Percentiles rank a stretch among this genome's conserved stretches.
These are phyloP conservation scores for Euleptes europaea DNA, from an alignment of 2,113 vertebrate species.

Conservation along the genomic window DNA sequence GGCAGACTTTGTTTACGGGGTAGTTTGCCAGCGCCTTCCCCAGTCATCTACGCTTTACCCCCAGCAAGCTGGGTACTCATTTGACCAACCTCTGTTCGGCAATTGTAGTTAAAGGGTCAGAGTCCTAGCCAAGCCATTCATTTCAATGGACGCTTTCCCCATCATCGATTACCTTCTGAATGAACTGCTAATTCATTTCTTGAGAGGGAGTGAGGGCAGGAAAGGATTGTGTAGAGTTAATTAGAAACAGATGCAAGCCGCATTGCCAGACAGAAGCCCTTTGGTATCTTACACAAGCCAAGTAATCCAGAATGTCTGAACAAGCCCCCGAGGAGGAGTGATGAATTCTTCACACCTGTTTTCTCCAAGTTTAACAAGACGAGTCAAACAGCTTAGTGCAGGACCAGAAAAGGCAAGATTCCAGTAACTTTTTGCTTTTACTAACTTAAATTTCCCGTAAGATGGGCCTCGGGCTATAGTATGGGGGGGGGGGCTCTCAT, in stretches of 20 bases:
- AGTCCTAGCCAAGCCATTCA: neutral
- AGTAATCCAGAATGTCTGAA: conserved; percentile 6
- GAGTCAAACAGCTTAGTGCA: conserved; percentile 41
- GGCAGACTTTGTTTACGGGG: too few relatives aligned
- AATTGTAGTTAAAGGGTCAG: neutral
- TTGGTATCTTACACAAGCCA: neutral
- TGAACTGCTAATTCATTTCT: conserved; percentile 9
- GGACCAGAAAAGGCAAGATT: conserved; percentile 41
- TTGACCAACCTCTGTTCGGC: too few relatives aligned
- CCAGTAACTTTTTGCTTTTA: conserved; percentile 53
- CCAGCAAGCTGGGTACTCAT: too few relatives aligned
- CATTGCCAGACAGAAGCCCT: conserved; percentile 52
- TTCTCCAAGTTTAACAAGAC: conserved; percentile 47
- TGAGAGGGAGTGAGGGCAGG: neutral
- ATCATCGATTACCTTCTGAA: neutral
- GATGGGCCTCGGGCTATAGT: conserved; percentile 42
- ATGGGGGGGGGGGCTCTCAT: conserved; percentile 34
- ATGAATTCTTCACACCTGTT: conserved; percentile 65
- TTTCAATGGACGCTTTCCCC: neutral
- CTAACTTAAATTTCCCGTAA: conserved; percentile 50
- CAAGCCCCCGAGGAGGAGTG: conserved; percentile 24
- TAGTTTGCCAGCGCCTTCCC: too few relatives aligned
- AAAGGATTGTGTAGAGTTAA: conserved; percentile 16
- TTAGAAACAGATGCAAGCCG: conserved; percentile 33
- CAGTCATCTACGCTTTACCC: too few relatives aligned